These are phyloP conservation scores for Scopus umbretta DNA, from an alignment of 2,113 vertebrate species.

Conservation along the genomic window DNA sequence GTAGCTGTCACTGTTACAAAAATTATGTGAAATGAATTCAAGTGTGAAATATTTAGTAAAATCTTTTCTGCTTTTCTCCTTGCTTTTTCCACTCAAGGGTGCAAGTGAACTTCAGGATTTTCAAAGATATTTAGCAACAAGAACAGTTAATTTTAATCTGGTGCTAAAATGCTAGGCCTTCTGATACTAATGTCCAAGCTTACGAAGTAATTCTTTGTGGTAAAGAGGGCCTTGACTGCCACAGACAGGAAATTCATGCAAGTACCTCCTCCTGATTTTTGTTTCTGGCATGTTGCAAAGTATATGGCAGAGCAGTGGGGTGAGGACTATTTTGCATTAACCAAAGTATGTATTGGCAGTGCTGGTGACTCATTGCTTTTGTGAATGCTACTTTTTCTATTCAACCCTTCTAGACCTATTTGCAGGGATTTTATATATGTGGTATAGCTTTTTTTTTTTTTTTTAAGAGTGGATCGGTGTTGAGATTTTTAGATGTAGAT, in stretches of 20 bases:
- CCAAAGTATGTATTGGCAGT: neutral
- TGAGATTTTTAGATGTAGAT: neutral
- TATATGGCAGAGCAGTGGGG: neutral
- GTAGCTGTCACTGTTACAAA: neutral
- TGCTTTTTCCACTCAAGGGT: neutral
- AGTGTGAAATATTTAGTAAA: neutral
- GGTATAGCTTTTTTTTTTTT: neutral
- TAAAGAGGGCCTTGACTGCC: neutral
- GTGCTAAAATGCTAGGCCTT: neutral
- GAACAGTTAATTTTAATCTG: neutral
- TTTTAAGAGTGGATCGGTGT: neutral
- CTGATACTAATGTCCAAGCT: neutral
- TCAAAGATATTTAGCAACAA: neutral
- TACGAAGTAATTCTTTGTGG: neutral
- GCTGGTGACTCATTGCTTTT: neutral
- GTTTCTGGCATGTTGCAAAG: neutral
- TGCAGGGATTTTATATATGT: neutral
- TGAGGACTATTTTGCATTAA: neutral
- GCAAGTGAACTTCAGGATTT: neutral
- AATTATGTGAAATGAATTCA: neutral
- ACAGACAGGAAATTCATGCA: neutral
- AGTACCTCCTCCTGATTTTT: neutral
- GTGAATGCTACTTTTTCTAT: neutral
- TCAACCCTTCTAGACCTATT: neutral
- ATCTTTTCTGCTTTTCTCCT: neutral